phyloP scores from a whole-genome alignment of 2,113 vertebrate genomes.

The cattle (Bos taurus) region DNA sequence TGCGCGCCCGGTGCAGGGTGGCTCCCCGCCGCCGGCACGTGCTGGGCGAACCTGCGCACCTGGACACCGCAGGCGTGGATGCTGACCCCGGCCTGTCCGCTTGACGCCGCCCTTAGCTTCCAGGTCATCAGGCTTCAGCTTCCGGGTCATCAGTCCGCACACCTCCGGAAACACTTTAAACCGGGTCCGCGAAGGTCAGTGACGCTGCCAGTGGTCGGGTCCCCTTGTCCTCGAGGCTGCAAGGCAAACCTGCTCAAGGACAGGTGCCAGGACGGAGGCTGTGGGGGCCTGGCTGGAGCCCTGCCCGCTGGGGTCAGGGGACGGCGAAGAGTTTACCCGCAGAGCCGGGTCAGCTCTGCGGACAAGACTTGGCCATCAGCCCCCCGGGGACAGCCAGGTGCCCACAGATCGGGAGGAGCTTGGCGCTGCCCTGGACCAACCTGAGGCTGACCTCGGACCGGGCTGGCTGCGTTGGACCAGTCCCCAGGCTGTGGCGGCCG shows the following conservation, averaged over 20 bases:
- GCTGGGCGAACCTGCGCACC: background rate
- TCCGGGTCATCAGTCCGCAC: background rate
- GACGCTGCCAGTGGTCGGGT: conserved; percentile 69
- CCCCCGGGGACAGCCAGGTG: conserved; percentile 51
- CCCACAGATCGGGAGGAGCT: background rate
- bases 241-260: conserved; percentile 78
- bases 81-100: background rate
- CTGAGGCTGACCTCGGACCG: background rate
- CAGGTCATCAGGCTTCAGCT: background rate
- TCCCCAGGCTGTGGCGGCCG: background rate
- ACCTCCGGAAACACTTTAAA: background rate
- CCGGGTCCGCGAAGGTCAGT: conserved; percentile 72
- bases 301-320: conserved; percentile 61
- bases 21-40: background rate
- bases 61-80: accelerated
- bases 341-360: conserved; percentile 66
- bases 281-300: conserved; percentile 31
- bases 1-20: accelerated
- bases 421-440: background rate
- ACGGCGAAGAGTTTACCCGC: conserved; percentile 73
- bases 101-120: background rate
- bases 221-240: conserved; percentile 79
- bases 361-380: conserved; percentile 52
- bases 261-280: conserved; percentile 39
- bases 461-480: background rate